These are phyloP conservation scores for Syngnathus rostellatus DNA, from an alignment of 2,797 vertebrate species.

Conservation along the genomic window DNA sequence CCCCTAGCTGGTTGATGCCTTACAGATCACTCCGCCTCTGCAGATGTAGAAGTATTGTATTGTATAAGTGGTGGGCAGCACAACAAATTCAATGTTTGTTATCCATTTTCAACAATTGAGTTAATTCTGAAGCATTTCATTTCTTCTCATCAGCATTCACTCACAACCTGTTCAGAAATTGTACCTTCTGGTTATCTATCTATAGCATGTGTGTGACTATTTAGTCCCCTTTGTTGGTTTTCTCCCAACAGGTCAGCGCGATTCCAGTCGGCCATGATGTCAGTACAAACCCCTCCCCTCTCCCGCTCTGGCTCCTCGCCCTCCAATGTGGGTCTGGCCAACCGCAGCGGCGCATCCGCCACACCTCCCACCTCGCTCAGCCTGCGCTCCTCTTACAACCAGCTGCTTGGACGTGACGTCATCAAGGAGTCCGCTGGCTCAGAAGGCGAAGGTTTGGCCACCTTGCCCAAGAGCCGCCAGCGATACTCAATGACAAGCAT, in stretches of 20 bases:
- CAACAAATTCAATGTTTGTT: not conserved
- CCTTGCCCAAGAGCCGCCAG: slow-evolving; percentile 86
- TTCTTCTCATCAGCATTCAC: no score
- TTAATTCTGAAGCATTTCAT: no score
- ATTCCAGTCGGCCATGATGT: slow-evolving; percentile 70
- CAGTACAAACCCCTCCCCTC: slow-evolving; percentile 82
- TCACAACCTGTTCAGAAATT: no score
- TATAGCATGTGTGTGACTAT: not conserved
- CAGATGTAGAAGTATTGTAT: not conserved
- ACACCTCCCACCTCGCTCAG: slow-evolving; percentile 85
- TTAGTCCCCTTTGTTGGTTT: slow-evolving; percentile 5
- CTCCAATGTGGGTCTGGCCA: slow-evolving; percentile 77
- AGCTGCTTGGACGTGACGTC: slow-evolving; percentile 83
- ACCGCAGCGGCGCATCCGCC: slow-evolving; percentile 68
- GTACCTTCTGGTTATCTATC: not conserved
- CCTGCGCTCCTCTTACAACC: slow-evolving; percentile 91
- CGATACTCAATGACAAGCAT: slow-evolving; percentile 85
- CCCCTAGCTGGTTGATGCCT: not conserved
- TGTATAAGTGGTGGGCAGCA: not conserved
- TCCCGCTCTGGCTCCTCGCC: slow-evolving; percentile 74
- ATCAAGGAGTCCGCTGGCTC: slow-evolving; percentile 67
- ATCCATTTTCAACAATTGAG: no score
- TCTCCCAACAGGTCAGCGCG: slow-evolving; percentile 48
- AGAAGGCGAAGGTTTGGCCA: slow-evolving; percentile 74
- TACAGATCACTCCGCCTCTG: not conserved